Evolutionary conservation across 2,888 invertebrate species (phyloP), one percentile per base, ranked within the genome.

Genomic region (Dryobota labecula): DNA sequence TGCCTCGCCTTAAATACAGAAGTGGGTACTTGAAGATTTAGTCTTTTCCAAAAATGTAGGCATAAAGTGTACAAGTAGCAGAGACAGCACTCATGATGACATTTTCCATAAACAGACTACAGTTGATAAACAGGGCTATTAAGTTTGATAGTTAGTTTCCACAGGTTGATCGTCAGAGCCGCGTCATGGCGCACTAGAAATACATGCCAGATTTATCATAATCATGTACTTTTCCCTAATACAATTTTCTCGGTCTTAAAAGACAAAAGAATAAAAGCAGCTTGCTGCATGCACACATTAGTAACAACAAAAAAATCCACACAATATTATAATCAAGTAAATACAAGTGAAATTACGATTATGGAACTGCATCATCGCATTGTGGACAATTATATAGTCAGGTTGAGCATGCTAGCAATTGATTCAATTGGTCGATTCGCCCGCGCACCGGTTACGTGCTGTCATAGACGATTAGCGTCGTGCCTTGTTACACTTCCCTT

Each of bases 391-490:
- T 85, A 73, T 58, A 47, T 53, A n/a, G 74, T 74, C 71, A 74
- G 84, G 51, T 70, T 18, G 69, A 54, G 80, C 75, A 67, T 56
- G 58, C 70, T 60, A 60, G 66, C 69, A 80, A 78, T 85, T 71
- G 70, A 63, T 66, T 80, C 70, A 77, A 79, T 74, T 69, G 84
- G 70, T 71, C 63, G 76, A 60, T 65, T 69, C 64, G 65, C 56
- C 72, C 82, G 76, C 76, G 60, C 61, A 45, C 49, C 54, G 45
- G 24, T 74, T 79, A 63, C 70, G 69, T 70, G 67, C 62, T 72
- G 73, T 71, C 78, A 73, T 62, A 66, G 60, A 61, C 69, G 49
- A 85, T 83, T 85, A 81, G 51, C 58, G 61, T 69, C 45, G 51
- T 70, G 60, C 58, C 70, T 74, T 66, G 68, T 73, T 70, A 72